phyloP scores from a whole-genome alignment of 2,888 invertebrate genomes.

The Alviniconcha strummeri region DNA sequence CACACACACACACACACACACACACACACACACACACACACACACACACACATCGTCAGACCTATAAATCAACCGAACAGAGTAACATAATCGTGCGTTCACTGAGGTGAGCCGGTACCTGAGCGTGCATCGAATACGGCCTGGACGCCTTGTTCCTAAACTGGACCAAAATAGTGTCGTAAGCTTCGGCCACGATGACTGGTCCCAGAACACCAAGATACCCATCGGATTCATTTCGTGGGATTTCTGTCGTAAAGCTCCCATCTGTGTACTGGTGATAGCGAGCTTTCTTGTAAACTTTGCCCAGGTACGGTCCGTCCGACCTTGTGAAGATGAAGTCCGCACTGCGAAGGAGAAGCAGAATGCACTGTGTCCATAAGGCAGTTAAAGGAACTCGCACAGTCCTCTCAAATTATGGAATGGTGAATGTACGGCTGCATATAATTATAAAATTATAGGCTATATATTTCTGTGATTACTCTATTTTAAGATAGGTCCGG shows the following conservation, averaged over 20 bases:
- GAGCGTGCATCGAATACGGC: conserved; percentile 20
- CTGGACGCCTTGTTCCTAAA: conserved; percentile 28
- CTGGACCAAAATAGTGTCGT: conserved; percentile 37
- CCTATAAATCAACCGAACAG: no score
- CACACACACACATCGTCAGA: no score
- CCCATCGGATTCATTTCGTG: conserved; percentile 25
- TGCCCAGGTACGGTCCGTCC: conserved; percentile 22
- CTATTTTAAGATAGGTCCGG: no score
- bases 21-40: neutral
- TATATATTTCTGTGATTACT: no score
- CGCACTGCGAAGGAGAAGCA: neutral
- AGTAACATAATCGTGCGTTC: no score
- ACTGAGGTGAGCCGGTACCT: neutral
- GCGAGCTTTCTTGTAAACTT: conserved; percentile 22
- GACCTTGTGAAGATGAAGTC: conserved; percentile 14
- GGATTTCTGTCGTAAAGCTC: conserved; percentile 21
- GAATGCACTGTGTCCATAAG: no score
- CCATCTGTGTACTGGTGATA: conserved; percentile 31
- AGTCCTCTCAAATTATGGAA: no score
- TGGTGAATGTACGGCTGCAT: no score
- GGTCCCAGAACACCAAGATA: conserved; percentile 43
- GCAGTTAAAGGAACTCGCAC: no score
- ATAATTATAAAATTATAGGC: no score
- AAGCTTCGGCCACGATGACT: conserved; percentile 37
- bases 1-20: neutral